phyloP scores from a whole-genome alignment of 2,797 vertebrate species.

The Sebastes steindachneri region DNA sequence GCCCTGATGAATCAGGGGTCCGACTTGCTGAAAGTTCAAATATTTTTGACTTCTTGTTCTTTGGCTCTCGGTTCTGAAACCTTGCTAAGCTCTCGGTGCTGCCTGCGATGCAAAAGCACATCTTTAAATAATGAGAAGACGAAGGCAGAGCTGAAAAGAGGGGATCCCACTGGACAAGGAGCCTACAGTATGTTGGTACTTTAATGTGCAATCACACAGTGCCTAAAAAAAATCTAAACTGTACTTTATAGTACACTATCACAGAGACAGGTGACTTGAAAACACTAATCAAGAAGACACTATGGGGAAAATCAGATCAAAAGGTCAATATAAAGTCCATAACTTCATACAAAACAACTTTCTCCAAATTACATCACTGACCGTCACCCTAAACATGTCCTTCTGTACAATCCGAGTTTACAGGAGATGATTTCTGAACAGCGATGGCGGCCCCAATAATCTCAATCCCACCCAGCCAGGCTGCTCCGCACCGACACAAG shows the following conservation, averaged over 20 bases:
- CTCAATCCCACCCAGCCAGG: conserved; percentile 43
- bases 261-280: neutral
- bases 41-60: conserved; percentile 9
- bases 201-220: neutral
- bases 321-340: neutral
- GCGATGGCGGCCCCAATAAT: neutral
- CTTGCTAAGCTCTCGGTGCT: neutral
- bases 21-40: conserved; percentile 6
- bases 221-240: neutral
- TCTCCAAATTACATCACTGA: neutral
- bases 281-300: neutral
- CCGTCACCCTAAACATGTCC: conserved; percentile 5
- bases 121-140: conserved; percentile 16
- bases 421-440: conserved; percentile 24
- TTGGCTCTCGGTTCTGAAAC: conserved; percentile 19
- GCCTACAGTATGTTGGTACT: neutral
- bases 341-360: neutral
- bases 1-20: conserved; percentile 4
- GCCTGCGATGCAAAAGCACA: neutral
- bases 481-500: conserved; percentile 39
- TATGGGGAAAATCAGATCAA: neutral
- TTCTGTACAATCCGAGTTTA: neutral
- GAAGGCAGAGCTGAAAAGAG: neutral
- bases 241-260: neutral
- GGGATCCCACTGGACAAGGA: neutral